Conservation (phyloP, 2,797 vertebrate species). For the Neoniphon sammara region DNA sequence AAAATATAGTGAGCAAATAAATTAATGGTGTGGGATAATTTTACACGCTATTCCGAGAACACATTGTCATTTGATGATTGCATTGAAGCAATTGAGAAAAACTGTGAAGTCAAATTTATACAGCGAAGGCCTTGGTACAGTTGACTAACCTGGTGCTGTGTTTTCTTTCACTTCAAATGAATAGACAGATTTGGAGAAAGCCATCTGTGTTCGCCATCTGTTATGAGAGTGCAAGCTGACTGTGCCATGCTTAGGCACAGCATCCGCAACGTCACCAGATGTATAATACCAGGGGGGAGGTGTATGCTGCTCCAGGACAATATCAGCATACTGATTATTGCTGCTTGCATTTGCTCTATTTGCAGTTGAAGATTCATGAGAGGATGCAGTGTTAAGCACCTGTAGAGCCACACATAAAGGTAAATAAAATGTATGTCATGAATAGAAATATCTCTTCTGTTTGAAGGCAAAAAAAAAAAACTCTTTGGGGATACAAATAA, state of each 20-base stretch:
- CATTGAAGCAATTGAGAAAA: too few relatives aligned
- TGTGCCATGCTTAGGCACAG: conserved; percentile 50
- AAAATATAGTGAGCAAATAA: too few relatives aligned
- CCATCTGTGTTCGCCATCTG: conserved; percentile 74
- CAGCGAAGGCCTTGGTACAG: conserved; percentile 7
- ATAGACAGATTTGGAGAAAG: conserved; percentile 78
- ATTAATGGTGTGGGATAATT: too few relatives aligned
- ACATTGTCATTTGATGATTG: too few relatives aligned
- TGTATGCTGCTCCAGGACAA: conserved; percentile 36
- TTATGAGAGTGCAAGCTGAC: conserved; percentile 40
- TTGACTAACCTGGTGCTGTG: conserved; percentile 79
- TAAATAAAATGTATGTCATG: background rate
- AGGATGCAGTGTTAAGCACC: conserved; percentile 60
- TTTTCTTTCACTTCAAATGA: conserved; percentile 84
- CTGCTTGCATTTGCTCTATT: conserved; percentile 49
- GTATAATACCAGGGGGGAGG: conserved; percentile 62
- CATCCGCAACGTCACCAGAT: conserved; percentile 46
- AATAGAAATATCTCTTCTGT: too few relatives aligned
- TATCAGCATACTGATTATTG: conserved; percentile 50
- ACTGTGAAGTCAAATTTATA: conserved; percentile 6
- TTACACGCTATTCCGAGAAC: too few relatives aligned
- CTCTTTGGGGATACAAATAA: too few relatives aligned
- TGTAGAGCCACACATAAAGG: conserved; percentile 37
- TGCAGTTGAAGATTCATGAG: conserved; percentile 48
- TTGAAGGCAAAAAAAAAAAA: too few relatives aligned